A percentile compares a stretch with the other conserved stretches of the same genome.
These are phyloP conservation scores for Notocelia uddmanniana DNA, from an alignment of 2,888 invertebrate species.

Conservation along the genomic window DNA sequence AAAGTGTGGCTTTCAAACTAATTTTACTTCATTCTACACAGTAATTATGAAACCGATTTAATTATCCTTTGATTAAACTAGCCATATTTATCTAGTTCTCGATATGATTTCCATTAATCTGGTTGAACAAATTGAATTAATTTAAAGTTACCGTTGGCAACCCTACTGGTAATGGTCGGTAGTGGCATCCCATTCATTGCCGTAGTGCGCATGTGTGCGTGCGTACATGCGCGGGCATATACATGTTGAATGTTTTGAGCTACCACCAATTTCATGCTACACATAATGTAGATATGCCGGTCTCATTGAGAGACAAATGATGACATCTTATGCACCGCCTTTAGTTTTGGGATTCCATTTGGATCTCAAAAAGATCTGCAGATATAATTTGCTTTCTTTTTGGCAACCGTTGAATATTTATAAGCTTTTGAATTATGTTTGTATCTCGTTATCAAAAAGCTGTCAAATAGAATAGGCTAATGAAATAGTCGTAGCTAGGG, in stretches of 20 bases:
- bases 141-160: constrained; percentile 54
- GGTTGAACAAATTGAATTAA: constrained; percentile 45
- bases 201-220: constrained; percentile 47
- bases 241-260: constrained; percentile 60
- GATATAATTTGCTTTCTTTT: constrained; percentile 37
- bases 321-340: constrained; percentile 61
- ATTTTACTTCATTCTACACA: constrained; percentile 16
- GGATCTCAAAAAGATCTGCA: constrained; percentile 32
- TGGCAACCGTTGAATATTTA: constrained; percentile 38
- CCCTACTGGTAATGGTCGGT: constrained; percentile 68
- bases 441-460: constrained; percentile 45
- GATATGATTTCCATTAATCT: constrained; percentile 20
- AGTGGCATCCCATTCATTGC: constrained; percentile 79
- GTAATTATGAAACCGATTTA: constrained; percentile 20
- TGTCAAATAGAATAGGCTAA: constrained; percentile 38
- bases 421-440: constrained; percentile 38
- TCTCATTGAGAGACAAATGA: constrained; percentile 64
- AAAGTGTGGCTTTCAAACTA: constrained; percentile 45
- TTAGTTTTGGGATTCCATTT: constrained; percentile 27
- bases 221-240: constrained; percentile 55
- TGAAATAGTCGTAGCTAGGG: constrained; percentile 39
- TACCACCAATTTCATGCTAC: constrained; percentile 63
- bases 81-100: constrained; percentile 4
- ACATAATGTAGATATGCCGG: constrained; percentile 59
- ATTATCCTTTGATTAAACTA: constrained; percentile 16